Evolutionary conservation across 2,888 invertebrate species (phyloP).

Genomic region (Pseudococcus jackbeardsleyi): DNA sequence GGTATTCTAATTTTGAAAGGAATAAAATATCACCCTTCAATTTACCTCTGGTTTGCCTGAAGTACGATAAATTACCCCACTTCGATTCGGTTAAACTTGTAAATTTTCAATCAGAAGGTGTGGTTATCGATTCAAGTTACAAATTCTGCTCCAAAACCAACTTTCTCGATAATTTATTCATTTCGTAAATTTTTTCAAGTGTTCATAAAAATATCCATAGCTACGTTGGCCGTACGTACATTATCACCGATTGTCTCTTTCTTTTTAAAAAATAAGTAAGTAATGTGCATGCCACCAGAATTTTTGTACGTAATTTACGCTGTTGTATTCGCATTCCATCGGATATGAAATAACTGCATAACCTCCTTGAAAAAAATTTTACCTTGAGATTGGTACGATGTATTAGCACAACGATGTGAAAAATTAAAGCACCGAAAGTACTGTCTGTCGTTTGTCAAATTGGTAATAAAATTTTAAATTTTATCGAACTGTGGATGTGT

Average conservation of each 20-base stretch:
- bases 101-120: neutral
- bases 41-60: neutral
- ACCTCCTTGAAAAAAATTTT: neutral
- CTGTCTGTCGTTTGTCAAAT: neutral
- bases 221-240: neutral
- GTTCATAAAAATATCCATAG: too few relatives aligned
- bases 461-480: neutral
- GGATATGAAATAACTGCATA: slow-evolving; percentile 12
- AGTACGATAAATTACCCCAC: too few relatives aligned
- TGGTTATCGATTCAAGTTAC: slow-evolving; percentile 30
- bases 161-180: too few relatives aligned
- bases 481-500: neutral
- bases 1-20: too few relatives aligned
- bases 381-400: neutral
- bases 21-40: neutral
- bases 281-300: slow-evolving; percentile 36
- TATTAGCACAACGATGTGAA: neutral
- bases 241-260: slow-evolving; percentile 53
- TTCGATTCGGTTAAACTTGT: neutral
- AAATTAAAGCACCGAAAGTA: neutral
- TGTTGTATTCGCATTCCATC: neutral
- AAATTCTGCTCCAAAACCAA: too few relatives aligned
- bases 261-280: neutral
- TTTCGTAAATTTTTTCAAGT: too few relatives aligned
- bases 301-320: slow-evolving; percentile 57